A percentile compares a stretch with the other conserved stretches of the same genome.
These are phyloP conservation scores for Ochotona princeps DNA, from an alignment of 2,113 vertebrate genomes.

Conservation along the genomic window DNA sequence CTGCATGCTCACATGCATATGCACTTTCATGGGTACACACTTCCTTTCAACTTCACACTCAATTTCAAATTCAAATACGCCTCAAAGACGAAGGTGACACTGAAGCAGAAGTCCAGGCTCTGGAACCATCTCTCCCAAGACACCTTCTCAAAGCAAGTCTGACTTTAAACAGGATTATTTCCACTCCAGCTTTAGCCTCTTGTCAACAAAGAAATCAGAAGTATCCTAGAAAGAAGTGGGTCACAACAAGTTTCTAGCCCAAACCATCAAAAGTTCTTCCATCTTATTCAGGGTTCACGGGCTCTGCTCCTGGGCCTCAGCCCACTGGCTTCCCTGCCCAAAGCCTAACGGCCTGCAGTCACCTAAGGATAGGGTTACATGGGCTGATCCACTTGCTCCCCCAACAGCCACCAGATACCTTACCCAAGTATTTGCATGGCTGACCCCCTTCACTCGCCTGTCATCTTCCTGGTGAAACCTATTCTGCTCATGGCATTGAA, in stretches of 20 bases:
- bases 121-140: neutral
- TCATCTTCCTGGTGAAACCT: neutral
- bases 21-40: neutral
- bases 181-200: neutral
- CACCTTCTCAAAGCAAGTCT: neutral
- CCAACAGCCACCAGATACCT: fast-evolving
- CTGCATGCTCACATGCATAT: neutral
- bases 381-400: neutral
- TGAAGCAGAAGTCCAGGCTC: neutral
- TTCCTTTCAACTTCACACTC: neutral
- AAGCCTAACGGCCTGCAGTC: neutral
- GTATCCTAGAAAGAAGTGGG: neutral
- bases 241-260: neutral
- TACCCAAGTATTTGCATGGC: neutral
- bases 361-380: neutral
- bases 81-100: neutral
- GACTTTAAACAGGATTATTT: neutral
- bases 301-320: neutral
- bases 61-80: neutral
- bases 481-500: neutral
- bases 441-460: neutral
- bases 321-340: neutral
- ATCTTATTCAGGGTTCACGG: neutral
- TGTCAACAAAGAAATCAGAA: neutral
- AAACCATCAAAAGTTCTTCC: neutral